phyloP scores from a whole-genome alignment of 2,888 invertebrate genomes.

The Resseliella maxima region DNA sequence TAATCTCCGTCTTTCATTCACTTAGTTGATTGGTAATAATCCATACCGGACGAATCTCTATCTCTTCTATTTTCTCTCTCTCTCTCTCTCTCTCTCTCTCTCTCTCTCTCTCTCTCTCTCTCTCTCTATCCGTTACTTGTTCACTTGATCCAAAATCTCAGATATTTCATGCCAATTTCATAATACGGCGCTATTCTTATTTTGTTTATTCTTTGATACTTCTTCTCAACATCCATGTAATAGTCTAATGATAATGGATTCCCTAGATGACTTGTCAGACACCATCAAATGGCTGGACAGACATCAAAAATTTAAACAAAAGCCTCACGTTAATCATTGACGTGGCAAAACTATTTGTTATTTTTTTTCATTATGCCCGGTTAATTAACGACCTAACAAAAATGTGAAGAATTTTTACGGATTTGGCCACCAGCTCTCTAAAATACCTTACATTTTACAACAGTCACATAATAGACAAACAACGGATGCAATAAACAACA shows the following conservation, averaged over 20 bases:
- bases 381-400: slow-evolving; percentile 1
- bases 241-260: not conserved
- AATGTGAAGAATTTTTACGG: slow-evolving; percentile 43
- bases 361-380: not conserved
- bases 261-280: not conserved
- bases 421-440: not conserved
- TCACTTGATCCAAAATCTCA: not conserved
- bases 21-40: too few species aligned
- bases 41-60: too few species aligned
- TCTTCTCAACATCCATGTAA: too few species aligned
- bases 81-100: too few species aligned
- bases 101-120: not conserved
- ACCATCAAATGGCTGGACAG: not conserved
- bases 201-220: too few species aligned
- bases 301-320: not conserved
- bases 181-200: not conserved
- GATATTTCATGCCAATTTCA: not conserved
- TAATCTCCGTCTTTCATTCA: not conserved
- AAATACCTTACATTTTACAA: not conserved
- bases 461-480: not conserved
- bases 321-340: slow-evolving; percentile 43
- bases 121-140: not conserved
- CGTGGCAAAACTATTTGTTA: slow-evolving; percentile 30
- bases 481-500: slow-evolving; percentile 42
- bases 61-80: too few species aligned